These are phyloP conservation scores for Decapterus maruadsi DNA, from an alignment of 2,797 vertebrate species.

Conservation along the genomic window DNA sequence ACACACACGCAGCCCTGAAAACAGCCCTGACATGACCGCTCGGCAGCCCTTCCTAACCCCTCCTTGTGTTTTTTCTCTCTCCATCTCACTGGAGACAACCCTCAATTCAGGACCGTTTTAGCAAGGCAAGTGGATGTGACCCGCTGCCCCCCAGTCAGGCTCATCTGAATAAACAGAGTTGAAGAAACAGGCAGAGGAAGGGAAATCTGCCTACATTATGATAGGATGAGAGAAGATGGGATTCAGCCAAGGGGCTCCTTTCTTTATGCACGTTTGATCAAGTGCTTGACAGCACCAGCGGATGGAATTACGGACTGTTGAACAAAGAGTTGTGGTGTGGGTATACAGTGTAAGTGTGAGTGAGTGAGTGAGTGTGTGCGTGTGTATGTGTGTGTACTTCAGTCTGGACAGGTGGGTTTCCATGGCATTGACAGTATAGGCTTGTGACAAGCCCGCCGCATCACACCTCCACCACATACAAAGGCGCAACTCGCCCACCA, in stretches of 20 bases:
- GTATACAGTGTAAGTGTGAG: constrained; percentile 40
- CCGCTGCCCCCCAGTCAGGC: constrained; percentile 82
- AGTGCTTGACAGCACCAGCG: constrained; percentile 92
- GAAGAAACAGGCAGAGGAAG: constrained; percentile 76
- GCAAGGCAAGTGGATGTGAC: constrained; percentile 85
- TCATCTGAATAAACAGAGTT: constrained; percentile 89
- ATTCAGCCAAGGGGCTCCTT: constrained; percentile 81
- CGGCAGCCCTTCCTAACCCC: constrained; percentile 74
- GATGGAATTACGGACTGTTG: constrained; percentile 93
- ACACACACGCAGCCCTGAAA: constrained; percentile 55
- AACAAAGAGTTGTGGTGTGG: constrained; percentile 86
- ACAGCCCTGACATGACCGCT: constrained; percentile 85
- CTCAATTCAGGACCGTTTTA: constrained; percentile 82
- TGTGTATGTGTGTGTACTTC: constrained; percentile 34
- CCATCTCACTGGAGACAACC: constrained; percentile 81
- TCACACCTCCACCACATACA: constrained; percentile 63
- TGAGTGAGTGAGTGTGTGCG: constrained; percentile 44
- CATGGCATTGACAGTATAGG: constrained; percentile 89
- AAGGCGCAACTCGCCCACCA: constrained; percentile 57
- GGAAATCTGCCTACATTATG: constrained; percentile 88
- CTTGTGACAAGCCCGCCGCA: constrained; percentile 92
- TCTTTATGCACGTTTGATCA: constrained; percentile 91
- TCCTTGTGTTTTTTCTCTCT: constrained; percentile 72
- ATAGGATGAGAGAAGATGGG: constrained; percentile 77
- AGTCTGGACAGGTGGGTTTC: constrained; percentile 85